phyloP scores from a whole-genome alignment of 2,797 vertebrate genomes.

The Gymnocypris eckloni region DNA sequence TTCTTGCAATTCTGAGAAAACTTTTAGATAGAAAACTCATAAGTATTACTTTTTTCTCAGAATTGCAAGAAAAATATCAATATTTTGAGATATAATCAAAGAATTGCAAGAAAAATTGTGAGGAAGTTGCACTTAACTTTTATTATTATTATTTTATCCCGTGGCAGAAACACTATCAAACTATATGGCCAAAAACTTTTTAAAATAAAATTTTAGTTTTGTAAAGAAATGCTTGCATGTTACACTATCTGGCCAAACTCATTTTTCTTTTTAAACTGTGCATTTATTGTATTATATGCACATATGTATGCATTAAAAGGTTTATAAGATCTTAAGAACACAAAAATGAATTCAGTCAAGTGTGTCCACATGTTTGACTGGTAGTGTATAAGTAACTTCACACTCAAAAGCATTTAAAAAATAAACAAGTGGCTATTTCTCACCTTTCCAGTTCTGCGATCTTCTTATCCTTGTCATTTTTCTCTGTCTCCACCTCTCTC shows the following conservation, averaged over 20 bases:
- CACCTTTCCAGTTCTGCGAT: conserved; percentile 97
- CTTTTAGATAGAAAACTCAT: background rate
- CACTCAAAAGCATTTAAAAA: background rate
- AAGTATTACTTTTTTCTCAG: background rate
- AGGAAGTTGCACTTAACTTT: too few relatives aligned
- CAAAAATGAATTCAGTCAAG: background rate
- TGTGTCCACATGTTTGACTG: background rate
- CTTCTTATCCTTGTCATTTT: conserved; percentile 99
- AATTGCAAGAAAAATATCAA: too few relatives aligned
- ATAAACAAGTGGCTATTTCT: background rate
- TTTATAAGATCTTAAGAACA: background rate
- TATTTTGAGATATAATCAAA: background rate
- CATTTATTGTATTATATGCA: background rate
- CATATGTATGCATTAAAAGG: background rate
- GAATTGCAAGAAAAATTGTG: background rate
- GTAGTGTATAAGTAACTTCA: background rate
- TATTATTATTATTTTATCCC: too few relatives aligned
- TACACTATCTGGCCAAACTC: background rate
- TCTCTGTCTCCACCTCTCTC: conserved; percentile 96
- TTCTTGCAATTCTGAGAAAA: background rate
- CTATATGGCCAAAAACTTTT: background rate
- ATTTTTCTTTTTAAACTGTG: background rate
- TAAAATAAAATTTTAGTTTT: background rate
- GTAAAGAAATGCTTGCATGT: background rate
- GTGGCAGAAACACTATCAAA: background rate